Evolutionary conservation across 2,888 invertebrate genomes (phyloP).

Genomic region (Hyposoter dolosus): DNA sequence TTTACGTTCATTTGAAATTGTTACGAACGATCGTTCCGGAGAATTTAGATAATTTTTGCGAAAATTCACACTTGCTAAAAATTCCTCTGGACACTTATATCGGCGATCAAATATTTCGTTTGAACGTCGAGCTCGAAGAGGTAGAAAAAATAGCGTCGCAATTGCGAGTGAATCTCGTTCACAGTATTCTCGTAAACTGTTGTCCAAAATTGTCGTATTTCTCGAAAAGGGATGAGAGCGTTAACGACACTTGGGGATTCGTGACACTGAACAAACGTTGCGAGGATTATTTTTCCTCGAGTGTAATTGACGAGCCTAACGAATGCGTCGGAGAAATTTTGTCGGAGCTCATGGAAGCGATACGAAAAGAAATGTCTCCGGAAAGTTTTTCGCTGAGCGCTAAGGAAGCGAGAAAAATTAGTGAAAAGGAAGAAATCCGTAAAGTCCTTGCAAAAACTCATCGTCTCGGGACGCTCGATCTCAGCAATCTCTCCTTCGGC

Average conservation of each 20-base stretch:
- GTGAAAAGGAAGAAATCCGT: conserved; percentile 71
- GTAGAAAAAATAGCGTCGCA: conserved; percentile 90
- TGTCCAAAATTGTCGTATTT: conserved; percentile 88
- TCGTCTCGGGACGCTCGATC: conserved; percentile 76
- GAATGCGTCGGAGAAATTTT: conserved; percentile 78
- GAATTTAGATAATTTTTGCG: conserved; percentile 26
- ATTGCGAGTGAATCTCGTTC: conserved; percentile 90
- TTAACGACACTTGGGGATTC: conserved; percentile 74
- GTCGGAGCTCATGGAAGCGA: conserved; percentile 73
- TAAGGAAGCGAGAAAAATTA: conserved; percentile 67
- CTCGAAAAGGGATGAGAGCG: conserved; percentile 81
- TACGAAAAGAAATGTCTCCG: conserved; percentile 65
- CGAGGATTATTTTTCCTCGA: conserved; percentile 78
- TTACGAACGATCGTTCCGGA: conserved; percentile 76
- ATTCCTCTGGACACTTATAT: conserved; percentile 78
- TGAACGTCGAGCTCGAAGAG: conserved; percentile 88
- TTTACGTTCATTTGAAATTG: conserved; percentile 76
- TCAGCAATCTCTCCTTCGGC: conserved; percentile 80
- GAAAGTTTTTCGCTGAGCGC: conserved; percentile 63
- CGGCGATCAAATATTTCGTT: conserved; percentile 87
- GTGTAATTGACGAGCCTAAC: conserved; percentile 75
- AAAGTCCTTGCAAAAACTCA: conserved; percentile 76
- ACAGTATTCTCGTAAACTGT: conserved; percentile 90
- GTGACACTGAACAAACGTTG: conserved; percentile 83
- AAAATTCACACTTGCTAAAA: conserved; percentile 70